These are phyloP conservation scores for Autographa gamma DNA, from an alignment of 2,888 invertebrate species.

Conservation along the genomic window DNA sequence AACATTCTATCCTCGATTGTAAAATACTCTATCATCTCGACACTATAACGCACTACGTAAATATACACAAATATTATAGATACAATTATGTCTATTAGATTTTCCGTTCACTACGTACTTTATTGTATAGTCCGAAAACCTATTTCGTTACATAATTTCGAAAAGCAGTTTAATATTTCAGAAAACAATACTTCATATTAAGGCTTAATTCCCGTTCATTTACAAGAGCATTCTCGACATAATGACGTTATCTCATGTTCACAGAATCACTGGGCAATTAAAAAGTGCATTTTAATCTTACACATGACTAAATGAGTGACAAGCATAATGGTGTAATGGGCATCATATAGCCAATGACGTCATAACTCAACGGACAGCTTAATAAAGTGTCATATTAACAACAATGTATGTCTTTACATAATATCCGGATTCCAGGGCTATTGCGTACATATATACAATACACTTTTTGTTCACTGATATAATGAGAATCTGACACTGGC, in stretches of 20 bases:
- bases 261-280: constrained; percentile 4
- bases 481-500: no score
- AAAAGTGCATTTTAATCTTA: constrained; percentile 1
- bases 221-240: background rate
- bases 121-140: no score
- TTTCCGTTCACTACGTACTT: no score
- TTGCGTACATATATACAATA: background rate
- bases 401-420: background rate
- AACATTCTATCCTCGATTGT: no score
- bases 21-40: no score
- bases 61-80: no score
- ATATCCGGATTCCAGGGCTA: background rate
- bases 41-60: no score
- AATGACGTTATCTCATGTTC: background rate
- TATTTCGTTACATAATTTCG: no score
- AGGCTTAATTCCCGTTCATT: background rate
- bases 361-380: background rate
- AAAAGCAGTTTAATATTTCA: no score
- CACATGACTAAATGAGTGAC: background rate
- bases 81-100: no score
- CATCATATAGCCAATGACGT: constrained; percentile 1
- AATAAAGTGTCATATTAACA: background rate
- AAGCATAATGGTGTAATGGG: background rate
- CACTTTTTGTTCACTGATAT: no score
- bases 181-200: no score